phyloP scores from a whole-genome alignment of 2,888 invertebrate genomes.

The Dolichopus griseipennis region DNA sequence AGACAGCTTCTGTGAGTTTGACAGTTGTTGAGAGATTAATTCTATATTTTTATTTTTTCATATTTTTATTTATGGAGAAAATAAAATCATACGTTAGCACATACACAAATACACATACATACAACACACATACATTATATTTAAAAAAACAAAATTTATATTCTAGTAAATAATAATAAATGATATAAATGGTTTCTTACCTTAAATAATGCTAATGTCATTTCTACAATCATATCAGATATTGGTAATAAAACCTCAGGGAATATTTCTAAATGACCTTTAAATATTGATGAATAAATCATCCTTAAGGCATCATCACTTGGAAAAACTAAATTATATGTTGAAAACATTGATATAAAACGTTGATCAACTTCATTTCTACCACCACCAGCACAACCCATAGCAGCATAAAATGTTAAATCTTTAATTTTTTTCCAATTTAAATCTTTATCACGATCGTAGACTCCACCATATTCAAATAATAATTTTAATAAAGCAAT shows the following conservation, averaged over 20 bases:
- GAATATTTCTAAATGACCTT: slow-evolving; percentile 67
- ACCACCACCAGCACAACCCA: slow-evolving; percentile 84
- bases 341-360: slow-evolving; percentile 83
- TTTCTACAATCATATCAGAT: slow-evolving; percentile 59
- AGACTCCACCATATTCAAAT: slow-evolving; percentile 82
- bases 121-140: too few species aligned
- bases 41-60: too few species aligned
- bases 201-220: slow-evolving; percentile 77
- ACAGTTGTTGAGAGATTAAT: too few species aligned
- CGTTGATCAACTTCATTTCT: slow-evolving; percentile 84
- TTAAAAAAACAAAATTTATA: too few species aligned
- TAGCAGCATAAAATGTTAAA: slow-evolving; percentile 65
- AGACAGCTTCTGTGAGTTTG: too few species aligned
- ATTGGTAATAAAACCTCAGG: slow-evolving; percentile 55
- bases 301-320: slow-evolving; percentile 65
- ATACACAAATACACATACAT: too few species aligned
- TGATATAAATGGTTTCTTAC: slow-evolving; percentile 36
- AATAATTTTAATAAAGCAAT: slow-evolving; percentile 83
- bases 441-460: slow-evolving; percentile 79
- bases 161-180: too few species aligned
- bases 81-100: too few species aligned
- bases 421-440: slow-evolving; percentile 84
- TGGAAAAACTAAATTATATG: slow-evolving; percentile 79
- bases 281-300: slow-evolving; percentile 74
- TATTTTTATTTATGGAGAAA: too few species aligned